Conservation (phyloP, 2,888 invertebrate species). For the Nomada fabriciana region DNA sequence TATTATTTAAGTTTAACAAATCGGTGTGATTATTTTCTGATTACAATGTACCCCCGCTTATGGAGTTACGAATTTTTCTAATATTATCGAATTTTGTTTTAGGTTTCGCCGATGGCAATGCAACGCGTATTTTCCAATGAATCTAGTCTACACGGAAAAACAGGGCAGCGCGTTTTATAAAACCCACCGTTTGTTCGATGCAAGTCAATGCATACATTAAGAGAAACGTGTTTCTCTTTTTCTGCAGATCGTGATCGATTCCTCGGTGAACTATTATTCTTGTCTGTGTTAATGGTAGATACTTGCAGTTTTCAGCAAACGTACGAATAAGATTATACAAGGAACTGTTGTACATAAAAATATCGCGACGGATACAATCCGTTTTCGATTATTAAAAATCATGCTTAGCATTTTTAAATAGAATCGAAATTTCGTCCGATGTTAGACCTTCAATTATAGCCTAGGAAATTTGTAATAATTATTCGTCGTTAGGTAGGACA, state of each 20-base stretch:
- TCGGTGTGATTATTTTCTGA: no score
- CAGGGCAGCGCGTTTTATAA: conserved; percentile 56
- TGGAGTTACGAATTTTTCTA: neutral
- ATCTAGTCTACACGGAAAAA: conserved; percentile 64
- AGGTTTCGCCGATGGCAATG: conserved; percentile 38
- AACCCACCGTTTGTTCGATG: conserved; percentile 49
- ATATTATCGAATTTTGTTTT: neutral
- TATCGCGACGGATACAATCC: neutral
- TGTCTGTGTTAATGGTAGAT: conserved; percentile 26
- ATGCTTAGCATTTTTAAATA: neutral
- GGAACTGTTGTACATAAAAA: neutral
- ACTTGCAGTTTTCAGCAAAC: neutral
- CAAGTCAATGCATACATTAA: conserved; percentile 23
- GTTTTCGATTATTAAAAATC: neutral
- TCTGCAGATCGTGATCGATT: conserved; percentile 12
- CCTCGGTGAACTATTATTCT: conserved; percentile 15
- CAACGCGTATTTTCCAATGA: conserved; percentile 56
- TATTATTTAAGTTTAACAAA: no score
- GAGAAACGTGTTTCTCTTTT: conserved; percentile 24
- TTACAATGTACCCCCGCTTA: no score
- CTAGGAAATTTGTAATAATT: neutral
- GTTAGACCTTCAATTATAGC: neutral
- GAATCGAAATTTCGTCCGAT: neutral
- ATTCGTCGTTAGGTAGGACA: neutral
- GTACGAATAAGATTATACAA: neutral